Conservation (phyloP, 2,888 invertebrate genomes). For the Gisinianus flammeolus region DNA sequence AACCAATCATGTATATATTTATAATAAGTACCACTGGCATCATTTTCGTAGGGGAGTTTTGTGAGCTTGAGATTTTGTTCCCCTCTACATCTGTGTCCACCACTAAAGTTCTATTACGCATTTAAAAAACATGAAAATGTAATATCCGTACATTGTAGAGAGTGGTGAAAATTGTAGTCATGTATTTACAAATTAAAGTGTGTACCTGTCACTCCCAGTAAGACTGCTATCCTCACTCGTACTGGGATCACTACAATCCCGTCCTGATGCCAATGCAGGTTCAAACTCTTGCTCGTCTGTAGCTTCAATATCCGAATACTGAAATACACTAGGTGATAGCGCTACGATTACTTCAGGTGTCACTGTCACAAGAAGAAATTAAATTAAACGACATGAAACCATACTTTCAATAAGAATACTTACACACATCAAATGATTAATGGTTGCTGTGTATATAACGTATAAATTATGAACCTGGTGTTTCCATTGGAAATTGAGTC, state of each 20-base stretch:
- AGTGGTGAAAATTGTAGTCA: neutral
- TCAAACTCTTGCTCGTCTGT: constrained; percentile 22
- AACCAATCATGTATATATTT: neutral
- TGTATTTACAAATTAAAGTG: neutral
- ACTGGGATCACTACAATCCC: constrained; percentile 31
- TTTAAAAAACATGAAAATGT: neutral
- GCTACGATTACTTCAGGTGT: constrained; percentile 26
- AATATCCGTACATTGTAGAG: neutral
- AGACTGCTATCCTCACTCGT: constrained; percentile 31
- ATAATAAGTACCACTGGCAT: neutral
- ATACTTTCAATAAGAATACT: neutral
- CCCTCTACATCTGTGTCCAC: neutral
- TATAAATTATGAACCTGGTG: constrained; percentile 24
- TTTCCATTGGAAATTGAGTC: constrained; percentile 21
- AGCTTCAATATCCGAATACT: constrained; percentile 15
- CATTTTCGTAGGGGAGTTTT: constrained; percentile 1
- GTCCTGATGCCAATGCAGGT: neutral
- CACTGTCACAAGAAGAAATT: neutral
- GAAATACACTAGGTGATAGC: constrained; percentile 31
- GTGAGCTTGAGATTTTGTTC: neutral
- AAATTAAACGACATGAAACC: neutral
- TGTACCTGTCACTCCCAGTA: constrained; percentile 26
- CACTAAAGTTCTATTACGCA: neutral
- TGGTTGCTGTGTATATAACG: no score
- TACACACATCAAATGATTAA: neutral